These are phyloP conservation scores for Phodopus roborovskii DNA, from an alignment of 2,113 vertebrate species.

Conservation along the genomic window DNA sequence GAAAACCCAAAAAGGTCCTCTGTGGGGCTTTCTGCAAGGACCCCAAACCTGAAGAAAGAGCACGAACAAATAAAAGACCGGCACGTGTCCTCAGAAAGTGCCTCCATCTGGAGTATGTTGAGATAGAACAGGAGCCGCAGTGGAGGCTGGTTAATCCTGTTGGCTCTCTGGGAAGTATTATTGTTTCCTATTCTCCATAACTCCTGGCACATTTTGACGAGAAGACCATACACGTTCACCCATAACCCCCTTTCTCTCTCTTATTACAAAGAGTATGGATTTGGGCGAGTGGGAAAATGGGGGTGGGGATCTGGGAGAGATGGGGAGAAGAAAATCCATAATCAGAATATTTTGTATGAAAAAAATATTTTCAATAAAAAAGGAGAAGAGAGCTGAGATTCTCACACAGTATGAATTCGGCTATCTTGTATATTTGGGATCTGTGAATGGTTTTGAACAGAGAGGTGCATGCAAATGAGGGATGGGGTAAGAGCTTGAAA, in stretches of 20 bases:
- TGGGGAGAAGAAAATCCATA: background rate
- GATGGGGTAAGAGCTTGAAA: background rate
- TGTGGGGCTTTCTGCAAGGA: background rate
- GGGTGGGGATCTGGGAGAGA: background rate
- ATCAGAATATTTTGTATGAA: background rate
- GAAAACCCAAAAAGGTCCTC: background rate
- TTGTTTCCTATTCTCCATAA: background rate
- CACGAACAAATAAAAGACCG: background rate
- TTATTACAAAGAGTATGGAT: background rate
- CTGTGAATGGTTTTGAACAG: background rate
- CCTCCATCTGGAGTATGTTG: background rate
- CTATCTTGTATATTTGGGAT: background rate
- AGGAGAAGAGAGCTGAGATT: background rate
- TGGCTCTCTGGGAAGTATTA: background rate
- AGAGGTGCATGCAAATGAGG: background rate
- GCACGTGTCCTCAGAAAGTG: background rate
- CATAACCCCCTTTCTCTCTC: background rate
- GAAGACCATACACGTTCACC: background rate
- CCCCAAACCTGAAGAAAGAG: background rate
- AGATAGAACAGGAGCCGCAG: background rate
- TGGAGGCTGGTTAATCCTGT: background rate
- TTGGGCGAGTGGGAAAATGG: background rate
- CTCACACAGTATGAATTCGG: no score
- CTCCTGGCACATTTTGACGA: background rate
- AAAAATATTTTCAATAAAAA: background rate